Evolutionary conservation across 92 coral and sea anemone species (phyloP), one percentile per base, ranked within the genome.

Genomic region (Porites rus): DNA sequence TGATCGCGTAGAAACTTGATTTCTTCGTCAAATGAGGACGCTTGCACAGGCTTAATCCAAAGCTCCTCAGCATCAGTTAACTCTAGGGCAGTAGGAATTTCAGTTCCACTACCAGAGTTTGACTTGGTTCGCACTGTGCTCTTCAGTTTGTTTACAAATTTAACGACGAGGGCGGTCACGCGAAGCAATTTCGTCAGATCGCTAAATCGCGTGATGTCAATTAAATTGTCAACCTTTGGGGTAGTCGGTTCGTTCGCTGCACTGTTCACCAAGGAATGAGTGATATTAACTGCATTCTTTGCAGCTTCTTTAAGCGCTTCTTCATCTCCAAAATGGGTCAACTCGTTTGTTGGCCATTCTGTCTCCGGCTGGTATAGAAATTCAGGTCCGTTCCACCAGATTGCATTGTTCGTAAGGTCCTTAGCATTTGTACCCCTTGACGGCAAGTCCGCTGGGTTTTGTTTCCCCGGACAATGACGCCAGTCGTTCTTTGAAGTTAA

Each of bases 371-470:
- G 38, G 67, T 74, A 52, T 16, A 90, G 80, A 64, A 67, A 86
- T 61, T 86, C 88, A 25, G 93, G 86, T 14, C 90, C 87, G 51
- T 61, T 63, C 91, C 91, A 87, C 91, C 91, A 73, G 8, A 50
- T 38, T 28, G 81, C 16, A 54, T 52, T 80, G 54, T n/a, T 72
- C 11, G 52, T 5, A 5, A 87, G 81, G 3, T 77, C 94, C 56
- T 58, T 83, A 24, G 25, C 25, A 24, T 1, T 24, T 24, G 25
- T 24, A 24, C 25, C 25, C 25, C 83, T 78, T 53, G 87, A 77
- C 19, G 86, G 91, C 50, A 83, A n/a, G 52, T 91, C 88, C 10
- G 86, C 91, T 51, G 91, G 91, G 60, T 91, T 91, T 24, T 24
- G 25, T 24, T 24, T 24, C 25, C 25, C 25, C 25, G 25, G 1